Evolutionary conservation across 2,888 invertebrate genomes (phyloP), one percentile per base, ranked within the genome.

Genomic region (Trichopoda pennipes): DNA sequence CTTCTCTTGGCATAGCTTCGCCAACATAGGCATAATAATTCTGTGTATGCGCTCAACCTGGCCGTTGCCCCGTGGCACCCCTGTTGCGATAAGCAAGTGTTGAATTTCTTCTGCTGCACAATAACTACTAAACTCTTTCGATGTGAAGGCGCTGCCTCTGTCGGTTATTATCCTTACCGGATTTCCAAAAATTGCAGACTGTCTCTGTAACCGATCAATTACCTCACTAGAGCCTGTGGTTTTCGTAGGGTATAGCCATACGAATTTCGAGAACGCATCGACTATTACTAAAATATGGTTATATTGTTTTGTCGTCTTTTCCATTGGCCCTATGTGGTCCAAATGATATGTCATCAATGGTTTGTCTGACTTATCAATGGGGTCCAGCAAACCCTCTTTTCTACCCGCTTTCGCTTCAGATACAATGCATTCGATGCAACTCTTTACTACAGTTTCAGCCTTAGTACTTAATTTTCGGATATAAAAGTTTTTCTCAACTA

Each of bases 311-410:
- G 32, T 53, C 9, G 47, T 58, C 12, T 12, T 23, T 28, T 69
- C 56, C 68, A 56, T 56, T n/a, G 56, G 56, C 56, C n/a, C 42
- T 17, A 35, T 17, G 17, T 35, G 17, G 12, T 56, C 56, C 56
- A 56, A 6, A 28, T 90, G 88, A n/a, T 85, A 87, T 0, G 88
- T 89, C 16, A 85, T 61, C 12, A 90, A 63, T 6, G 89, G 56
- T 28, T 56, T 56, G 16, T 56, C 56, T 1, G 28, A 16, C 17
- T 56, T n/a, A n/a, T n/a, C n/a, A n/a, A n/a, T n/a, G n/a, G n/a
- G n/a, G n/a, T n/a, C n/a, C n/a, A n/a, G n/a, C 42, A 44, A 16
- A 16, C 42, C 42, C 12, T 44, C 42, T 12, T 44, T 44, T 44
- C 42, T 44, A 44, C 42, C 4, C 1, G 42, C 12, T 14, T 44